These are phyloP conservation scores for Leptothorax acervorum DNA, from an alignment of 2,888 invertebrate genomes.

Conservation along the genomic window DNA sequence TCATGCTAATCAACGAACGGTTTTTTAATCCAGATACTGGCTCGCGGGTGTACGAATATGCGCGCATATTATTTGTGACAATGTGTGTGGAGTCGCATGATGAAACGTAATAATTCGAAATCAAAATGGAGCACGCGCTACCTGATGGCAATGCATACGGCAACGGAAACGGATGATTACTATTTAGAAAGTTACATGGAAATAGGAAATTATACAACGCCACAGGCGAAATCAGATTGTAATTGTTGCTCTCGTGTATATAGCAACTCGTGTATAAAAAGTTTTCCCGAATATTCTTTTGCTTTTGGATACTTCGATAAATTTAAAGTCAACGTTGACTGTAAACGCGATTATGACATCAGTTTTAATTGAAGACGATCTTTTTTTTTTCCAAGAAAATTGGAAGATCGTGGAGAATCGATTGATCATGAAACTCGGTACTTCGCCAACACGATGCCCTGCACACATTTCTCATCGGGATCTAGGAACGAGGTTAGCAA, in stretches of 20 bases:
- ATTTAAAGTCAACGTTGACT: background rate
- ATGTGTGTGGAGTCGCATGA: background rate
- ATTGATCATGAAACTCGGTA: constrained; percentile 39
- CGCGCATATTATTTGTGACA: background rate
- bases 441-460: constrained; percentile 49
- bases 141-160: no score
- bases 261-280: background rate
- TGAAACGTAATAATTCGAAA: constrained; percentile 42
- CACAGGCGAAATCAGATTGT: constrained; percentile 28
- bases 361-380: background rate
- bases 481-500: constrained; percentile 65
- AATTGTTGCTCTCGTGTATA: background rate
- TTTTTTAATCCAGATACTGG: background rate
- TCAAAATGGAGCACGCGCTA: background rate
- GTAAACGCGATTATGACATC: background rate
- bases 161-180: constrained; percentile 13
- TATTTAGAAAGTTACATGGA: constrained; percentile 38
- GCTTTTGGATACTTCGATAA: background rate
- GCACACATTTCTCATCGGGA: constrained; percentile 56
- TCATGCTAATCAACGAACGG: constrained; percentile 14
- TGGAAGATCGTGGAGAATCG: constrained; percentile 2
- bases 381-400: background rate
- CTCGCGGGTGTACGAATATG: background rate
- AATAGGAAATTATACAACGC: constrained; percentile 24
- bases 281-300: background rate